Evolutionary conservation across 2,797 vertebrate species (phyloP).

Genomic region (Myotis planiceps): DNA sequence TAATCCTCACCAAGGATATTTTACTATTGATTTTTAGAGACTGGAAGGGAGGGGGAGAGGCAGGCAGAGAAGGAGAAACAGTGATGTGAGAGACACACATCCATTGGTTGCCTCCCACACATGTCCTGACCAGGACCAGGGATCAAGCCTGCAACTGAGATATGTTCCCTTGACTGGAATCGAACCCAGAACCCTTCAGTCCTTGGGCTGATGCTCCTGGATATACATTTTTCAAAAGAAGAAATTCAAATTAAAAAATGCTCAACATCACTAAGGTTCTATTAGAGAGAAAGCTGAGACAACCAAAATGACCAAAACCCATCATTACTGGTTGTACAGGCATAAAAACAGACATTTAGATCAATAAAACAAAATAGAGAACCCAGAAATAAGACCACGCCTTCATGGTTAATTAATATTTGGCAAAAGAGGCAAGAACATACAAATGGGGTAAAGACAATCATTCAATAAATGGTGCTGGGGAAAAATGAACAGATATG

Average conservation of each 20-base stretch:
- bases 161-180: too few relatives aligned
- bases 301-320: not conserved
- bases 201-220: too few relatives aligned
- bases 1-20: too few relatives aligned
- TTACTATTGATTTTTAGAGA: too few relatives aligned
- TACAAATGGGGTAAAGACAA: too few relatives aligned
- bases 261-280: not conserved
- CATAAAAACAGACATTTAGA: not conserved
- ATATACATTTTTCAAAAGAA: not conserved
- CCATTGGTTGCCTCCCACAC: too few relatives aligned
- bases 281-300: not conserved
- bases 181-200: too few relatives aligned
- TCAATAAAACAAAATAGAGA: not conserved
- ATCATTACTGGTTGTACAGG: not conserved
- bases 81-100: too few relatives aligned
- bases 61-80: too few relatives aligned
- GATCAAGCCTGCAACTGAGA: too few relatives aligned
- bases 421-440: not conserved
- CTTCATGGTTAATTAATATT: not conserved
- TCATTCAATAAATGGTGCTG: not conserved
- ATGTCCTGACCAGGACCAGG: too few relatives aligned
- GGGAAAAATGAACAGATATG: not conserved
- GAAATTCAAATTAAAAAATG: not conserved
- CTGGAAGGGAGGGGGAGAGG: too few relatives aligned
- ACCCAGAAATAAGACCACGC: not conserved